Percentiles rank a stretch among this genome's conserved stretches.
These are phyloP conservation scores for Theristus sp. DNA, from an alignment of 2,888 invertebrate genomes.

Conservation along the genomic window DNA sequence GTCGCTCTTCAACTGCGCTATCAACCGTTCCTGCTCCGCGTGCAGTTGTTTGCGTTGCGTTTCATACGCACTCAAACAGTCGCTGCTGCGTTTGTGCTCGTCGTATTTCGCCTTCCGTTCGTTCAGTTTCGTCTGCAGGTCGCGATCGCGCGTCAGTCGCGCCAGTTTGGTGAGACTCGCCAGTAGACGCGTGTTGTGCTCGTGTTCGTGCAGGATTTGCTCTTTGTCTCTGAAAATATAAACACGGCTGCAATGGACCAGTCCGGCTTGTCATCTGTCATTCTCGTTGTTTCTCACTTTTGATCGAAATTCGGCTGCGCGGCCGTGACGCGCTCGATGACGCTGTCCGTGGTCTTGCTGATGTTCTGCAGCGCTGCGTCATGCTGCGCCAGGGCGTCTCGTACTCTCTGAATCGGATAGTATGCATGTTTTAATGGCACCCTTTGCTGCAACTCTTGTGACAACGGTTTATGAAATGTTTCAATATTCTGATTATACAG, in stretches of 20 bases:
- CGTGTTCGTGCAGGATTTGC: not conserved
- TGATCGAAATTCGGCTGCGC: slow-evolving; percentile 1
- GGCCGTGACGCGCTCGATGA: not conserved
- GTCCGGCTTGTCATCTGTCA: not conserved
- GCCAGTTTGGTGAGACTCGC: not conserved
- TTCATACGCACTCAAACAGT: not conserved
- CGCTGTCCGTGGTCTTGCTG: not conserved
- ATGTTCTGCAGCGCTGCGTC: not conserved
- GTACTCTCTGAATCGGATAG: not conserved
- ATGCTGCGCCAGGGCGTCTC: not conserved
- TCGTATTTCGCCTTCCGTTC: not conserved
- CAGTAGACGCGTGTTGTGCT: not conserved
- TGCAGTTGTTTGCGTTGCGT: not conserved
- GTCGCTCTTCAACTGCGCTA: not conserved
- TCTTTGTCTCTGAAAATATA: slow-evolving; percentile 1
- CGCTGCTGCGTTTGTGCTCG: not conserved
- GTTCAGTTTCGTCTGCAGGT: not conserved
- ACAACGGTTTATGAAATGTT: no score
- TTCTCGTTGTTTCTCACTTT: not conserved
- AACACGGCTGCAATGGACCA: not conserved
- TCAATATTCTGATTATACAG: no score
- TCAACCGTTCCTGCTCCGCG: not conserved
- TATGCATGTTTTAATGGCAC: no score
- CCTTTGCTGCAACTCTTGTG: no score
- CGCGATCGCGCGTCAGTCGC: not conserved